These are phyloP conservation scores for Esox lucius DNA, from an alignment of 2,797 vertebrate species.

Conservation along the genomic window DNA sequence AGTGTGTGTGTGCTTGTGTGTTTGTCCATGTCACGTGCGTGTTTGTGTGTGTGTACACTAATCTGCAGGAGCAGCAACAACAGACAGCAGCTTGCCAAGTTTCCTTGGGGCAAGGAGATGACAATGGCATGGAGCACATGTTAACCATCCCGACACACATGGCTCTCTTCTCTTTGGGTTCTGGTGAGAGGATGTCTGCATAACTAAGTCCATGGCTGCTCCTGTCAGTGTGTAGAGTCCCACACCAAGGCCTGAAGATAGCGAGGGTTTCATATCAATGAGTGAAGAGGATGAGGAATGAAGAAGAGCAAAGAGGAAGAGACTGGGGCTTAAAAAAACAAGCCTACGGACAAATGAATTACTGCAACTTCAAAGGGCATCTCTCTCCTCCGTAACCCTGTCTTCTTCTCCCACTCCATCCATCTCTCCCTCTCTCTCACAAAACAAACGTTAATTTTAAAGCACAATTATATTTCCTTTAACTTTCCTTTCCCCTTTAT, in stretches of 20 bases:
- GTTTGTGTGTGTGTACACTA: constrained; percentile 6
- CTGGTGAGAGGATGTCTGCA: neutral
- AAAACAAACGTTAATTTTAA: too few species aligned
- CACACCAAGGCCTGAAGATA: too few species aligned
- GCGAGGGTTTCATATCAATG: too few species aligned
- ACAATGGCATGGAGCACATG: constrained; percentile 13
- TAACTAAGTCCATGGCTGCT: neutral
- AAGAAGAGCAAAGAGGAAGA: neutral
- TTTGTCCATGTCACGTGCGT: neutral
- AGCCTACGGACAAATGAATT: neutral
- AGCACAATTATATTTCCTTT: too few species aligned
- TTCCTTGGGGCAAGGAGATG: constrained; percentile 18
- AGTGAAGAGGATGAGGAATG: neutral
- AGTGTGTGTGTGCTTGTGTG: too few species aligned
- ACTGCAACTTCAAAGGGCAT: neutral
- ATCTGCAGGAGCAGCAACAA: constrained; percentile 13
- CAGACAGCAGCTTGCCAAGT: constrained; percentile 8
- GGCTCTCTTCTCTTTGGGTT: neutral
- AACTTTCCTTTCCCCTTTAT: too few species aligned
- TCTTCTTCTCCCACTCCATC: too few species aligned
- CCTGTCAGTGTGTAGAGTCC: neutral
- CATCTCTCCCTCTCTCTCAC: too few species aligned
- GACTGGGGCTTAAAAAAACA: neutral
- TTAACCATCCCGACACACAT: constrained; percentile 16
- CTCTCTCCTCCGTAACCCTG: too few species aligned